These are phyloP conservation scores for Notechis scutatus DNA, from an alignment of 2,113 vertebrate species.

Conservation along the genomic window DNA sequence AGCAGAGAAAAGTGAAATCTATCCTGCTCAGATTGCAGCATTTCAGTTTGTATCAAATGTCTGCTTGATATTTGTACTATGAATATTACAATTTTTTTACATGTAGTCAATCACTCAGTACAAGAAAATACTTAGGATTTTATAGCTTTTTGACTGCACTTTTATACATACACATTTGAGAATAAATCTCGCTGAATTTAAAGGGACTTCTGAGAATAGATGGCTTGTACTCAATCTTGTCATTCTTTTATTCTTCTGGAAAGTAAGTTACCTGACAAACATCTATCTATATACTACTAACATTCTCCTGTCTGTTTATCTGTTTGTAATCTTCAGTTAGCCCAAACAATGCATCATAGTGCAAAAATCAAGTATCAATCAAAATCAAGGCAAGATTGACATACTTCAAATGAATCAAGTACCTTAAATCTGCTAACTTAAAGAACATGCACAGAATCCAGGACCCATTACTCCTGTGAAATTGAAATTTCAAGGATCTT, in stretches of 20 bases:
- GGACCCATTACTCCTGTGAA: neutral
- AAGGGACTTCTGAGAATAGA: neutral
- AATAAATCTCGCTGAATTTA: neutral
- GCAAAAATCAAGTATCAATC: neutral
- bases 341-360: too few species aligned
- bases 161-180: neutral
- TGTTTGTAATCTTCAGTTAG: neutral
- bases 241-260: neutral
- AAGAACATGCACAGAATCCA: neutral
- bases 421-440: neutral
- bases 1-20: neutral
- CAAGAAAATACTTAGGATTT: neutral
- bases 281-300: neutral
- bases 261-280: neutral
- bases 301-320: neutral
- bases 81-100: neutral
- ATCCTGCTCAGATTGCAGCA: neutral
- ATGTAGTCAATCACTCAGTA: neutral
- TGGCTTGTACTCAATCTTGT: neutral
- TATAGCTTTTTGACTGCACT: neutral
- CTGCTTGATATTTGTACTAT: neutral
- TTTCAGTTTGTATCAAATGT: neutral
- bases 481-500: neutral
- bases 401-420: neutral
- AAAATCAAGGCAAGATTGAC: neutral